phyloP scores from a whole-genome alignment of 2,797 vertebrate species.

The Helarctos malayanus region DNA sequence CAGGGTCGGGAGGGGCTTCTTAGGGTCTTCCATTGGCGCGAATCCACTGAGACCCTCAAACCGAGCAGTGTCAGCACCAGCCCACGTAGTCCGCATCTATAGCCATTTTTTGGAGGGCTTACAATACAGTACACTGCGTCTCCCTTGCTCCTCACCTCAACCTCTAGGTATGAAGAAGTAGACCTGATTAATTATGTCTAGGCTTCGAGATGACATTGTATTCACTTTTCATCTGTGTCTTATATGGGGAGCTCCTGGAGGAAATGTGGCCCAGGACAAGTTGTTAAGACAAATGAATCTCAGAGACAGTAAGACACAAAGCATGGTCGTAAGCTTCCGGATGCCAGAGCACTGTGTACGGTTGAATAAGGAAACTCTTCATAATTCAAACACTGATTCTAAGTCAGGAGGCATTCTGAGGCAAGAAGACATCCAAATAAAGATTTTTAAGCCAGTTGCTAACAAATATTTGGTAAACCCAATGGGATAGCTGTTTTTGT shows the following conservation, averaged over 20 bases:
- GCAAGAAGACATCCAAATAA: slow-evolving; percentile 39
- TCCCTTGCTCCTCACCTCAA: neutral
- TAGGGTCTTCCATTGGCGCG: neutral
- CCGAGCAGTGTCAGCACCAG: neutral
- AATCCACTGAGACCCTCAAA: neutral
- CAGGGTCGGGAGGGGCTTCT: neutral
- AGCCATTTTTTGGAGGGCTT: neutral
- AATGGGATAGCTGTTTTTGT: slow-evolving; percentile 50
- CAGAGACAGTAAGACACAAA: neutral
- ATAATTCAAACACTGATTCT: neutral
- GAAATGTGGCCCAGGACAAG: neutral
- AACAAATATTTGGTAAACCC: slow-evolving; percentile 53
- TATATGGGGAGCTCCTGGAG: neutral
- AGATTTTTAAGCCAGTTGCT: slow-evolving; percentile 56
- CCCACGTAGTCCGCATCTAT: neutral
- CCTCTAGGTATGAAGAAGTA: neutral
- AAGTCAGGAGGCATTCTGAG: slow-evolving; percentile 35
- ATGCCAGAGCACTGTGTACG: neutral
- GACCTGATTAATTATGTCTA: slow-evolving; percentile 40
- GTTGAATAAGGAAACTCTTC: slow-evolving; percentile 1
- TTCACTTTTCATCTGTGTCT: slow-evolving; percentile 26
- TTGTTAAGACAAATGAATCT: slow-evolving; percentile 48
- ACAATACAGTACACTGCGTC: neutral
- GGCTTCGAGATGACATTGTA: neutral
- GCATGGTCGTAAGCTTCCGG: neutral